phyloP scores from a whole-genome alignment of 1,140 invertebrate genomes.

The Zaprionus africanus region DNA sequence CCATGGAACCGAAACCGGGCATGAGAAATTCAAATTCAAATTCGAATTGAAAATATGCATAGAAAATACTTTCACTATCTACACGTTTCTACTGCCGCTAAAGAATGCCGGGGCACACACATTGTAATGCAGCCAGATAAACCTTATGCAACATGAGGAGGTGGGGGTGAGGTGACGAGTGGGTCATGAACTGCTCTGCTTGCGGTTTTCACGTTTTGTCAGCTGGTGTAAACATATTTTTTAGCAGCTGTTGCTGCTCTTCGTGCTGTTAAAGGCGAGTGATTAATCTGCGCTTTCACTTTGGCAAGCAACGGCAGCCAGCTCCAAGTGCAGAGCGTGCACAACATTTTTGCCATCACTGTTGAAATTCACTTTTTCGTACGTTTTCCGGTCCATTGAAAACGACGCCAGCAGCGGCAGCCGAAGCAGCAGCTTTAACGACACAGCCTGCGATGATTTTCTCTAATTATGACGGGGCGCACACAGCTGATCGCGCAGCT shows the following conservation, averaged over 20 bases:
- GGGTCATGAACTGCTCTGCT: slow-evolving; percentile 61
- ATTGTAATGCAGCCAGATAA: slow-evolving; percentile 25
- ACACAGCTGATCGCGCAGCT: slow-evolving; percentile 27
- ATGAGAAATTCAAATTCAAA: slow-evolving; percentile 66
- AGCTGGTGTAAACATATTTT: slow-evolving; percentile 25
- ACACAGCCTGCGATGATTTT: slow-evolving; percentile 57
- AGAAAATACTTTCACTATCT: slow-evolving; percentile 71
- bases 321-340: slow-evolving; percentile 57
- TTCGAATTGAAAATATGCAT: slow-evolving; percentile 57
- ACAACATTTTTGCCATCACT: slow-evolving; percentile 50
- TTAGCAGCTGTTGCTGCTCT: slow-evolving; percentile 33
- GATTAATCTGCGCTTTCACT: slow-evolving; percentile 81
- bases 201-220: slow-evolving; percentile 12
- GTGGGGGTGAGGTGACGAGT: slow-evolving; percentile 7
- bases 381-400: slow-evolving; percentile 80
- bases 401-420: slow-evolving; percentile 36
- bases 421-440: slow-evolving; percentile 42
- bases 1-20: slow-evolving; percentile 46
- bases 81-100: slow-evolving; percentile 20
- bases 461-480: slow-evolving; percentile 64
- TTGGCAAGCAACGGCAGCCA: slow-evolving; percentile 50
- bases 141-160: slow-evolving; percentile 34
- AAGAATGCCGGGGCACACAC: slow-evolving; percentile 58
- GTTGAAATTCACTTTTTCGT: slow-evolving; percentile 73
- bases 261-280: slow-evolving; percentile 44